Percentiles rank a stretch among this genome's conserved stretches.
Evolutionary conservation across 2,888 invertebrate genomes (phyloP).

Genomic region (Zonitis immaculata): DNA sequence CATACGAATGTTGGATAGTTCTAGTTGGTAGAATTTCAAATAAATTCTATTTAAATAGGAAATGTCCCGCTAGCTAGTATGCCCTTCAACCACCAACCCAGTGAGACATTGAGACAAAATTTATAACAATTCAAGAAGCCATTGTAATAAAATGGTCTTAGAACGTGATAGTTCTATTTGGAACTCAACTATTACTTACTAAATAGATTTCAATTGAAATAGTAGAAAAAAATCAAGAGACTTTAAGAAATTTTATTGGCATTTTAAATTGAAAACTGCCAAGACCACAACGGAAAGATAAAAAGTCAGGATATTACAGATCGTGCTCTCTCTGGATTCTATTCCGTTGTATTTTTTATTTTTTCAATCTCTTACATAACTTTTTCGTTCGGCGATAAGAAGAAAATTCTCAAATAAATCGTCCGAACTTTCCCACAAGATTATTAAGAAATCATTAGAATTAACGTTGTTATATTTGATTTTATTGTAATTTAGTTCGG

Average conservation of each 20-base stretch:
- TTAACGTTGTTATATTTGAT: not conserved
- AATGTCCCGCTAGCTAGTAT: slow-evolving; percentile 9
- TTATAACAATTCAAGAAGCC: slow-evolving; percentile 5
- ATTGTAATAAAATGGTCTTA: slow-evolving; percentile 1
- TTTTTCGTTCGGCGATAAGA: slow-evolving; percentile 1
- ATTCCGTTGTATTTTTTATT: too few species aligned
- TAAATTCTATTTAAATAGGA: slow-evolving; percentile 23
- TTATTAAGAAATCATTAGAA: not conserved
- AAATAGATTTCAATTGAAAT: too few species aligned
- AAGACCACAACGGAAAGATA: slow-evolving; percentile 21
- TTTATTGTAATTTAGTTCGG: slow-evolving; percentile 51
- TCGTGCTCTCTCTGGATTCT: slow-evolving; percentile 16
- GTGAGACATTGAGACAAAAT: slow-evolving; percentile 4
- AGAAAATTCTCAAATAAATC: not conserved
- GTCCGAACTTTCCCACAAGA: too few species aligned
- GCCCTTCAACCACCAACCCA: slow-evolving; percentile 5
- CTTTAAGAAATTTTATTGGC: too few species aligned
- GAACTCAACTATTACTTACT: too few species aligned
- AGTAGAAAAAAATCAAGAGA: too few species aligned
- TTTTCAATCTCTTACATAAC: too few species aligned
- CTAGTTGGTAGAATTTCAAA: slow-evolving; percentile 17
- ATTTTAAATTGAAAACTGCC: slow-evolving; percentile 25
- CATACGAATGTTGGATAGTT: slow-evolving; percentile 17
- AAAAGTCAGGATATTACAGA: slow-evolving; percentile 21
- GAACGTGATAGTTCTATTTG: not conserved